Evolutionary conservation across 1,140 invertebrate species (phyloP).

Genomic region (Hyposmocoma kahamanoa): DNA sequence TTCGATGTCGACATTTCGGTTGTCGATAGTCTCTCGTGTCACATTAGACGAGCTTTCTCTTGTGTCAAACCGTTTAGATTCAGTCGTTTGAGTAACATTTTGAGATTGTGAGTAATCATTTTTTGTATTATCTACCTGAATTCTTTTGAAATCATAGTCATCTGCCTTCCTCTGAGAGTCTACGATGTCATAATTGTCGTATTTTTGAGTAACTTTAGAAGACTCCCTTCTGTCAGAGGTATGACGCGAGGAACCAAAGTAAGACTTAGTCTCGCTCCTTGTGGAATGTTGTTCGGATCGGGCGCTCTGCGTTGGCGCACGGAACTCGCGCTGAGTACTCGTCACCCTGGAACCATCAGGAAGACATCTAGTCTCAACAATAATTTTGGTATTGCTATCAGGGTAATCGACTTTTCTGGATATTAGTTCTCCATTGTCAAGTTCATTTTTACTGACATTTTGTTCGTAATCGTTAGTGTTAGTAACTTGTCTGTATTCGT

Average conservation of each 20-base stretch:
- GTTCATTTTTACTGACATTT: constrained; percentile 21
- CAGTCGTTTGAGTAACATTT: not conserved
- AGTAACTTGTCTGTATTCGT: constrained; percentile 20
- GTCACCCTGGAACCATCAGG: constrained; percentile 78
- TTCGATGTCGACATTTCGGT: not conserved
- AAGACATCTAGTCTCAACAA: constrained; percentile 77
- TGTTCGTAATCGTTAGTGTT: constrained; percentile 23
- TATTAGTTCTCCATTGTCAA: constrained; percentile 60
- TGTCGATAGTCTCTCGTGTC: not conserved
- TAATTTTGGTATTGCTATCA: constrained; percentile 77
- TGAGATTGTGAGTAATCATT: constrained; percentile 14
- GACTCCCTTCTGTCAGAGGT: constrained; percentile 33
- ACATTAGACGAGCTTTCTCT: not conserved
- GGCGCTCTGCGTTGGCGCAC: constrained; percentile 48
- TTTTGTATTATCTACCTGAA: constrained; percentile 13
- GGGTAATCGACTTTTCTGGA: constrained; percentile 76
- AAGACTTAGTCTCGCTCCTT: constrained; percentile 43
- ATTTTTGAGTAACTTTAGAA: constrained; percentile 36
- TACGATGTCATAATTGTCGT: constrained; percentile 41
- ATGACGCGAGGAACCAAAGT: constrained; percentile 31
- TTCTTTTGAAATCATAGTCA: constrained; percentile 48
- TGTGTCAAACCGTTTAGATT: not conserved
- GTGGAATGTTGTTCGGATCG: constrained; percentile 42
- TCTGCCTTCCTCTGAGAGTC: constrained; percentile 51
- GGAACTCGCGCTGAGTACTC: constrained; percentile 77